Percentiles rank a stretch among this genome's conserved stretches.
phyloP scores from a whole-genome alignment of 2,888 invertebrate species.

The Lissocephala sabroskyi region DNA sequence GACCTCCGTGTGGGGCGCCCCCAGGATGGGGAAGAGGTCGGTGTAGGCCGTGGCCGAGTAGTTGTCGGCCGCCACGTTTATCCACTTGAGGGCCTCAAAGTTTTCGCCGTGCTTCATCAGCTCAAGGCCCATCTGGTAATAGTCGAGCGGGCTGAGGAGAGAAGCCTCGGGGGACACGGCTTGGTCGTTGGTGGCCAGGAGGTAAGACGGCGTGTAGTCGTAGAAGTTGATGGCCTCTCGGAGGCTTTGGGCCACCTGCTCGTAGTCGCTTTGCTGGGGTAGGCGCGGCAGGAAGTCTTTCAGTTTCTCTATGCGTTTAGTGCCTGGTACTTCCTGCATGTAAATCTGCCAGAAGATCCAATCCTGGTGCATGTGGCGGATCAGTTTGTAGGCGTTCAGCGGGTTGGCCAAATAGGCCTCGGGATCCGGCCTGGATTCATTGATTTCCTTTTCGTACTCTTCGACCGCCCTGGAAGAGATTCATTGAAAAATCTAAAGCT shows the following conservation, averaged over 20 bases:
- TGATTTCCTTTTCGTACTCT: conserved; percentile 17
- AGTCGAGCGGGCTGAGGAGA: conserved; percentile 16
- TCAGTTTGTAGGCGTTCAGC: conserved; percentile 21
- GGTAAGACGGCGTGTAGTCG: conserved; percentile 13
- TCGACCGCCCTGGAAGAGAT: conserved; percentile 31
- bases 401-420: conserved; percentile 31
- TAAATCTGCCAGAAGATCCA: conserved; percentile 33
- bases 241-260: conserved; percentile 8
- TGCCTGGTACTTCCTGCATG: conserved; percentile 20
- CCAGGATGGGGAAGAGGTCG: conserved; percentile 14
- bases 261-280: neutral
- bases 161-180: no score
- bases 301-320: conserved; percentile 7
- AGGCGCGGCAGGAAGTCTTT: conserved; percentile 7
- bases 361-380: conserved; percentile 36
- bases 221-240: conserved; percentile 21
- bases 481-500: neutral
- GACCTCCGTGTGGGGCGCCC: conserved; percentile 17
- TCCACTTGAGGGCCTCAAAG: conserved; percentile 25
- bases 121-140: conserved; percentile 30
- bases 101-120: conserved; percentile 14
- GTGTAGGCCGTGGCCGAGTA: conserved; percentile 8
- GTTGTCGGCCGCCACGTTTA: conserved; percentile 23
- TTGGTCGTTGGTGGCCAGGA: neutral
- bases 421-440: conserved; percentile 11